Base-by-base conservation (phyloP, 2,113 vertebrate species). In the Phrynocephalus versicolor region DNA sequence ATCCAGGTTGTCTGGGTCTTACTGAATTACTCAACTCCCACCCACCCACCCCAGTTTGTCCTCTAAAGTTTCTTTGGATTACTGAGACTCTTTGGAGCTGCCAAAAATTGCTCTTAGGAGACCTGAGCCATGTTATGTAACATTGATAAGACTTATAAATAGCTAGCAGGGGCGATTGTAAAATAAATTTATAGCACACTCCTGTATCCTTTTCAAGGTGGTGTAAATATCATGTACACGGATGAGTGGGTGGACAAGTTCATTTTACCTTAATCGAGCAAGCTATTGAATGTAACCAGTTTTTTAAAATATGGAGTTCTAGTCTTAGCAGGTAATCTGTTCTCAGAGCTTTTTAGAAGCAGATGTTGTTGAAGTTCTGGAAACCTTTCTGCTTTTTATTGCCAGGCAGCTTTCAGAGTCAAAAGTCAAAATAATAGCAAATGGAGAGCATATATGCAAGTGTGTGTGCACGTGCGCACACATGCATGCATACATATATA, bases 271-370 rank as follows among this genome's bases (percentile, higher is more conserved):
- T 88, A 79, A 90, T 37, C 92, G 75, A 16, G 72, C 88, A 82
- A 6, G 87, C 86, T 93, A 81, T 80, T 2, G 87, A 92, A 89
- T 82, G 69, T 86, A 87, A 85, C 90, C 67, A 55, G 89, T 51
- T 91, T 92, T 93, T 94, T 92, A n/a, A 16, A 75, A 92, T 94
- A 93, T 94, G 92, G 93, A 92, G 90, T 88, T 93, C 78, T 89
- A 88, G 60, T 90, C 84, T 93, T 86, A 87, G 90, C 81, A 88
- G 89, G 86, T 94, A 93, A 93, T 94, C 93, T 94, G 91, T 90
- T 92, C 89, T 90, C 80, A 88, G 88, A 90, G 90, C 92, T 92
- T 94, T 92, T 93, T 94, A 90, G 92, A 91, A 91, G 89, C 86
- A 92, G 90, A 93, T 91, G 91, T 93, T 87, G 86, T 88, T 87